A percentile compares a stretch with the other conserved stretches of the same genome.
phyloP scores from a whole-genome alignment of 2,888 invertebrate genomes.

The Rutpela maculata region DNA sequence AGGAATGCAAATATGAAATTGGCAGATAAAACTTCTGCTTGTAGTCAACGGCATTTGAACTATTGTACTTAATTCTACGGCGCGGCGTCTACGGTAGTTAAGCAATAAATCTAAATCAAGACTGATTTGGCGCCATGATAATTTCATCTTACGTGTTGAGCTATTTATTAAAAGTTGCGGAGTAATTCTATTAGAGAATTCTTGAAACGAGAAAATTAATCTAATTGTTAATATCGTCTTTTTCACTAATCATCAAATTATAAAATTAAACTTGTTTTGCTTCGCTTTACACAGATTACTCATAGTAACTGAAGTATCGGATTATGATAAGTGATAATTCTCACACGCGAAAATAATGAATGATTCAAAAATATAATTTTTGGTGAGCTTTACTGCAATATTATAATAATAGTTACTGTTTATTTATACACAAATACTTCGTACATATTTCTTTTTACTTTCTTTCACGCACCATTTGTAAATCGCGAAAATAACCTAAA shows the following conservation, averaged over 20 bases:
- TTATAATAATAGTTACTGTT: too few species aligned
- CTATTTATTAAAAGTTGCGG: neutral
- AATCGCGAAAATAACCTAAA: too few species aligned
- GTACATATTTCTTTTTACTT: too few species aligned
- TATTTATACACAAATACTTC: too few species aligned
- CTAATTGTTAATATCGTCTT: neutral
- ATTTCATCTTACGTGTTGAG: neutral
- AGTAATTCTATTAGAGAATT: neutral
- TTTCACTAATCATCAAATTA: neutral
- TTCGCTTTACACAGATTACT: neutral
- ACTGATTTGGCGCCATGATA: neutral
- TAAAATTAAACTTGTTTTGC: conserved; percentile 1
- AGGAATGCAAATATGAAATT: too few species aligned
- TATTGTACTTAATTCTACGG: neutral
- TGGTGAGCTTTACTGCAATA: too few species aligned
- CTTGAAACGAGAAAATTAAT: neutral
- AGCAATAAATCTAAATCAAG: neutral
- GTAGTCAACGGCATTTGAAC: neutral
- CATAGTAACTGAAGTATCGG: neutral
- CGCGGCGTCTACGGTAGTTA: neutral
- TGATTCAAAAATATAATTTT: neutral
- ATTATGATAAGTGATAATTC: neutral
- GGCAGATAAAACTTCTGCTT: too few species aligned
- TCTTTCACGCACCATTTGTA: too few species aligned
- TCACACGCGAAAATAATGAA: neutral